A percentile compares a stretch with the other conserved stretches of the same genome.
Conservation (phyloP, 2,888 invertebrate genomes). For the Atethmia centrago region DNA sequence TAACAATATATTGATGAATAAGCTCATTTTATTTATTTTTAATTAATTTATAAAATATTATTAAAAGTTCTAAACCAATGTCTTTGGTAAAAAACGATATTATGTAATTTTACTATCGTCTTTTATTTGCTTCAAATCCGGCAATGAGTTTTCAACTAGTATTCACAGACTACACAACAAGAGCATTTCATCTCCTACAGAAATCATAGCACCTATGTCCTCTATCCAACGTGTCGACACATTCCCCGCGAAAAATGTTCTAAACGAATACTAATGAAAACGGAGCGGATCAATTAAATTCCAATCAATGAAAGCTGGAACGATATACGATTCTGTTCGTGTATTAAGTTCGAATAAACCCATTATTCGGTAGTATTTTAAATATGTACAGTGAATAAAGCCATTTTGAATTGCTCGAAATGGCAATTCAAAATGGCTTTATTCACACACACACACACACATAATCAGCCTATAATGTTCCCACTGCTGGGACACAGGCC, state of each 20-base stretch:
- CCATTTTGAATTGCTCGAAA: not conserved
- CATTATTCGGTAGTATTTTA: not conserved
- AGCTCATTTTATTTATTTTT: too few relatives aligned
- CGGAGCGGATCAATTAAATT: conserved; percentile 42
- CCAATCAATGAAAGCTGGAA: conserved; percentile 36
- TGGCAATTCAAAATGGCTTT: too few relatives aligned
- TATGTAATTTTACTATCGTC: not conserved
- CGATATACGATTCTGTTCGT: conserved; percentile 25
- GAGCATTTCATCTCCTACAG: not conserved
- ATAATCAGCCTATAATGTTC: too few relatives aligned
- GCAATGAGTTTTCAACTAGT: not conserved
- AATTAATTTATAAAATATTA: too few relatives aligned
- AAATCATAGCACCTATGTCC: conserved; percentile 9
- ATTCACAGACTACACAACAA: not conserved
- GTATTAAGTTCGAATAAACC: conserved; percentile 32
- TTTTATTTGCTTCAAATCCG: not conserved
- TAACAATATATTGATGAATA: too few relatives aligned
- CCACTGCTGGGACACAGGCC: too few relatives aligned
- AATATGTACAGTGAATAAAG: conserved; percentile 6
- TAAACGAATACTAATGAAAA: conserved; percentile 38
- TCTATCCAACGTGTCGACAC: not conserved
- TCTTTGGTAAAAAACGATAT: too few relatives aligned
- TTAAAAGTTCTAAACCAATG: too few relatives aligned
- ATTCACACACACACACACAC: too few relatives aligned
- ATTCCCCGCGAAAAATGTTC: conserved; percentile 37